Conservation (phyloP, 2,113 vertebrate genomes). For the Myanophis thanlyinensis region DNA sequence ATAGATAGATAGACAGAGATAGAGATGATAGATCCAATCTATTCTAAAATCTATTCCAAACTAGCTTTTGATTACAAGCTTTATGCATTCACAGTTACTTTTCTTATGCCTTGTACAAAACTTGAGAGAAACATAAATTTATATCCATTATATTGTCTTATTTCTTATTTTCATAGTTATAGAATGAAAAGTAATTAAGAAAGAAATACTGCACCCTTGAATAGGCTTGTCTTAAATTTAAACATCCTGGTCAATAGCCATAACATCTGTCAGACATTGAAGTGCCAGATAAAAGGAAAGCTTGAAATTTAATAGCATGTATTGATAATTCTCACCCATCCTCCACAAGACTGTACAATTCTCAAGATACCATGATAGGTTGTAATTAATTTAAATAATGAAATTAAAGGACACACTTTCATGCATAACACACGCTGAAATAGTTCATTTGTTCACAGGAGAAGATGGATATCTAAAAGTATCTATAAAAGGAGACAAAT, state of each 20-base stretch:
- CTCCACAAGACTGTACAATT: conserved; percentile 32
- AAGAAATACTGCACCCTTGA: not conserved
- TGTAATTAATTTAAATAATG: conserved; percentile 40
- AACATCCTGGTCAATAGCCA: conserved; percentile 22
- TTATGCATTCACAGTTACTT: accelerated
- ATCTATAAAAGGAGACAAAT: conserved; percentile 27
- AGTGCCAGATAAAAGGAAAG: conserved; percentile 38
- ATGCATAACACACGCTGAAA: not conserved
- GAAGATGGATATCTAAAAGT: conserved; percentile 13
- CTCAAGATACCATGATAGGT: conserved; percentile 8
- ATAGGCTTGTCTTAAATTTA: conserved; percentile 33
- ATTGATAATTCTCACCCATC: conserved; percentile 36
- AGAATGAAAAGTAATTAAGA: conserved; percentile 5
- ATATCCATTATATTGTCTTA: not conserved
- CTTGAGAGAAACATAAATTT: not conserved
- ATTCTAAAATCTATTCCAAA: not conserved
- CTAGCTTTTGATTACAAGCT: not conserved
- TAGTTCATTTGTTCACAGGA: conserved; percentile 26
- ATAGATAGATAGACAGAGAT: too few relatives aligned
- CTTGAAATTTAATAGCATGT: conserved; percentile 58
- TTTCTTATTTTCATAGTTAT: conserved; percentile 18
- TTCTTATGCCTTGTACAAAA: not conserved
- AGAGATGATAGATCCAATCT: too few relatives aligned
- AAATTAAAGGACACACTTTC: conserved; percentile 18
- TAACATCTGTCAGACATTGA: conserved; percentile 37